These are phyloP conservation scores for Phortica okadai DNA, from an alignment of 2,888 invertebrate genomes.

Conservation along the genomic window DNA sequence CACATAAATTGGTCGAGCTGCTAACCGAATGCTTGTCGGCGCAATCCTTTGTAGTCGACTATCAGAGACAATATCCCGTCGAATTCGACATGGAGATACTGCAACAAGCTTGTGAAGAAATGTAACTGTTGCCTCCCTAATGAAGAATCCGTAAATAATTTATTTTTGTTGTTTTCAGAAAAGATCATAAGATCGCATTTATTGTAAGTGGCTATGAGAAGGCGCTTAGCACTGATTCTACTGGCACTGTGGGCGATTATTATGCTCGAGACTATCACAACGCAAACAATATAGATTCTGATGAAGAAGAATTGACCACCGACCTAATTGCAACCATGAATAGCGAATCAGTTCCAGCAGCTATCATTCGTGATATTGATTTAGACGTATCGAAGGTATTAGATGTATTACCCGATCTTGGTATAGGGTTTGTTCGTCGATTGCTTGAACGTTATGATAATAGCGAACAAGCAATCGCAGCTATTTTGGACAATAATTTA, in stretches of 20 bases:
- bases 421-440: conserved; percentile 84
- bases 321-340: conserved; percentile 30
- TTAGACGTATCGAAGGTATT: conserved; percentile 76
- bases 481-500: conserved; percentile 84
- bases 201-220: conserved; percentile 56
- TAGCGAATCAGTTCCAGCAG: neutral
- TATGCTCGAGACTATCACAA: neutral
- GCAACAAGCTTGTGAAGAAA: conserved; percentile 80
- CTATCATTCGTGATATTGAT: conserved; percentile 70
- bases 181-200: conserved; percentile 58
- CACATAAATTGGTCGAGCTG: conserved; percentile 70
- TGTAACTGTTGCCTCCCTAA: conserved; percentile 79
- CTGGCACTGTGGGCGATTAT: conserved; percentile 51
- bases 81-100: conserved; percentile 82
- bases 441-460: conserved; percentile 87
- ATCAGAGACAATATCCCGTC: conserved; percentile 82
- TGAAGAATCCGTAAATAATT: neutral
- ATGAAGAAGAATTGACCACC: conserved; percentile 46
- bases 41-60: conserved; percentile 82
- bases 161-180: conserved; percentile 43
- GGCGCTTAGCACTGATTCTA: conserved; percentile 49
- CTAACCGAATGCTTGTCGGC: conserved; percentile 78
- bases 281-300: conserved; percentile 8
- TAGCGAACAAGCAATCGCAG: conserved; percentile 87
- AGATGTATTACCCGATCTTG: conserved; percentile 86